Evolutionary conservation across 2,113 vertebrate species (phyloP), one percentile per base, ranked within the genome.

Genomic region (Ammospiza nelsoni): DNA sequence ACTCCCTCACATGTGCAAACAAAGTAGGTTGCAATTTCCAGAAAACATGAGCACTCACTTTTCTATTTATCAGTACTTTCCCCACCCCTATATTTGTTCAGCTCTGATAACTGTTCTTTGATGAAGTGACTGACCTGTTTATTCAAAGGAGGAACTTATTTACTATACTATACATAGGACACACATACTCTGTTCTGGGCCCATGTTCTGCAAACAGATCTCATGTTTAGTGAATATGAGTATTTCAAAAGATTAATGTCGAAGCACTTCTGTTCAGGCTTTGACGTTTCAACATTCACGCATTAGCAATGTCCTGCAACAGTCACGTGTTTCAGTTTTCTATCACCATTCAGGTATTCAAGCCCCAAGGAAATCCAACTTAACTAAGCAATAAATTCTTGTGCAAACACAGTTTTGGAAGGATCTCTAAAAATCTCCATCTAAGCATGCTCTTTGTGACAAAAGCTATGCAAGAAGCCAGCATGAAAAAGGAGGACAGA

Each of bases 81-180:
- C 43, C 89, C 68, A 74, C 65, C 18, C 67, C 67, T 85, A 2
- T 90, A 84, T 96, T 96, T 95, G 90, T 81, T 94, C 79, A 93
- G 77, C 72, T 74, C 87, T 90, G 87, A 93, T 95, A 94, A 92
- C 84, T 61, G 29, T 25, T 76, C 88, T 95, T 91, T 80, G 87
- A 94, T 90, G 52, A 94, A 90, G 29, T 12, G 59, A 85, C 52
- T 71, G 87, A 77, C 68, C 90, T 94, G 57, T 54, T 91, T 91
- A 90, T 91, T 85, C 61, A 90, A 69, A 83, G 55, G 9, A 76
- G 43, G 27, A 79, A 71, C 35, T 27, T 46, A 55, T 59, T 75
- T 39, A 65, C 49, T 17, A 39, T 12, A 82, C 48, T 43, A 63
- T 24, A 65, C 74, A 65, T 0, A 68, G 8, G 39, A 94, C 81